Base-by-base conservation (phyloP, 2,113 vertebrate genomes). In the Nerophis lumbriciformis region DNA sequence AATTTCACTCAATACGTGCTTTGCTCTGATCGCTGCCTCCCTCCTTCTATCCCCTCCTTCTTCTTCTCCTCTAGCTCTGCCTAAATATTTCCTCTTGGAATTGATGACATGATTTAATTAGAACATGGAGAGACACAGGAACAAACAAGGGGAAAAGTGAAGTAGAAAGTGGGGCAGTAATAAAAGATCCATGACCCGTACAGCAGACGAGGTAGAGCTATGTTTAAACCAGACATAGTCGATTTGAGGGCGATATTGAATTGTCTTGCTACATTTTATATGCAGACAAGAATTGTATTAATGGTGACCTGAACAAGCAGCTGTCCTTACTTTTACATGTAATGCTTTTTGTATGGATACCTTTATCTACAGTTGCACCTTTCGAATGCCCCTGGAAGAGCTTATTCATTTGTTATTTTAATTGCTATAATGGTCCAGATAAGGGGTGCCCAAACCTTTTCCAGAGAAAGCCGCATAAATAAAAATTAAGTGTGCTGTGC, bases 71-170 rank as follows among this genome's bases (percentile, higher is more conserved):
- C 28, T 12, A 3, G 39, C 8, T 53, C 72, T 59, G 65, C 57
- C 59, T 56, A 77, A 83, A 72, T 81, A 79, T 83, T 79, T 66
- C 66, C 45, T 63, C 69, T 69, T 58, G 59, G 58, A 77, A 78
- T 73, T 80, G 82, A 79, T 75, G 77, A 73, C 84, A 70, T 73
- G 81, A 88, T 89, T 88, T 85, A 87, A 88, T 90, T 85, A 87
- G 75, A 76, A 67, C 63, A 59, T 53, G 53, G 70, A 73, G 61
- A 77, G 76, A 77, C 66, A 65, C 51, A 68, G 61, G 62, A 63
- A 76, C 71, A 47, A 74, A 48, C 0, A 19, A 65, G 74, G 59
- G 65, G 65, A 49, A 53, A 4, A 44, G 55, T 59, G 61, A 66
- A 65, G 63, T 72, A 77, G 78, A 66, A 56, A 69, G 63, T 61